Base-by-base conservation (phyloP, 2,888 invertebrate species). In the Drosophila longiperda region DNA sequence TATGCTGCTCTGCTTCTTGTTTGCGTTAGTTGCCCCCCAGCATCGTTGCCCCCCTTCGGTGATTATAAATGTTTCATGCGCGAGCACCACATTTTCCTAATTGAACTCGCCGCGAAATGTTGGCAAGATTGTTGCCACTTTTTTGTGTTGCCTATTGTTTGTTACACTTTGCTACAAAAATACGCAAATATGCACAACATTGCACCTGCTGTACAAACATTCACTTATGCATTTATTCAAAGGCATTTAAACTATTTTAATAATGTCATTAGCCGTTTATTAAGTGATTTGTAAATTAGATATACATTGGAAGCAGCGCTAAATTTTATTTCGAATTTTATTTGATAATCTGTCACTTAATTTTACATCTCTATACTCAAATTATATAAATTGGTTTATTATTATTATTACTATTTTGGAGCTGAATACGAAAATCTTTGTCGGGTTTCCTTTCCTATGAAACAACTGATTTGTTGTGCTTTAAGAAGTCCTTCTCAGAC, bases 1-100 rank as follows among this genome's bases (percentile, higher is more conserved):
- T 84, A 84, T 82, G 70, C 65, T 82, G 85, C 82, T 78, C 79
- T 82, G 75, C 63, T 76, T 64, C 82, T 78, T 83, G 79, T 71
- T 73, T 68, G 72, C 60, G 66, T 72, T 73, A 68, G 64, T 53
- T 17, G 12, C 50, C 33, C 50, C 33, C 52, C 50, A 32, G 11
- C 29, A 33, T 29, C 53, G 67, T 20, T 40, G 29, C 42, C 79
- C 67, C 67, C 29, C 61, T 68, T 74, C 66, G 74, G 82, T 66
- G 74, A 74, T 81, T 70, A 73, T 80, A 82, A 82, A 80, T 84
- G 80, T 74, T 82, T 75, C 67, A 72, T 67, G 57, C 63, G 68
- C 67, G 17, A 38, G 61, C 58, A 69, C 65, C 85, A 73, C 75
- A 57, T 66, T 82, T 68, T 73, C 65, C 86, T 83, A 83, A 83